Percentiles rank a stretch among this genome's conserved stretches.
These are phyloP conservation scores for Pterocles gutturalis DNA, from an alignment of 2,113 vertebrate genomes.

Conservation along the genomic window DNA sequence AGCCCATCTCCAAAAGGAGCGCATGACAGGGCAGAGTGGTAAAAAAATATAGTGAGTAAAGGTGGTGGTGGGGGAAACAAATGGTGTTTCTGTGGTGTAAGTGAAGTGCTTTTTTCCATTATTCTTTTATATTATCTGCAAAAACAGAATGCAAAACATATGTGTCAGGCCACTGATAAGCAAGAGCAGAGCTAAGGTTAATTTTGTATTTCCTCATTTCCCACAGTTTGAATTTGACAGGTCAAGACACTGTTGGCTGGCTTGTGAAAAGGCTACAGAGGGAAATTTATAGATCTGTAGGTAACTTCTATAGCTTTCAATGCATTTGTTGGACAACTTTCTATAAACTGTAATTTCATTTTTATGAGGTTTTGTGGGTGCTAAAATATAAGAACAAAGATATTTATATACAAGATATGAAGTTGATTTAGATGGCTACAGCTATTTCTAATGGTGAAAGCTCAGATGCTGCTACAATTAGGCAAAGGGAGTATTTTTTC, in stretches of 20 bases:
- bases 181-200: not conserved
- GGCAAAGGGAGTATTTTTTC: not conserved
- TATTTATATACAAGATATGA: not conserved
- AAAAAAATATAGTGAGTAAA: not conserved
- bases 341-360: not conserved
- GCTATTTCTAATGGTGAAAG: not conserved
- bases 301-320: not conserved
- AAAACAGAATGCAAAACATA: not conserved
- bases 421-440: not conserved
- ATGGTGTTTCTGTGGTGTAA: not conserved
- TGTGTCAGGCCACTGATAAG: not conserved
- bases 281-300: not conserved
- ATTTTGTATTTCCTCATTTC: not conserved
- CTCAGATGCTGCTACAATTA: not conserved
- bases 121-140: not conserved
- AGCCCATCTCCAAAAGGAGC: constrained; percentile 24
- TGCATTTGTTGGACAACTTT: not conserved
- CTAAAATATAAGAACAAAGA: not conserved
- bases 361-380: not conserved
- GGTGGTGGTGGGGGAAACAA: not conserved
- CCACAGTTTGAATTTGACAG: not conserved
- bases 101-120: not conserved
- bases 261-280: not conserved
- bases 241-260: not conserved
- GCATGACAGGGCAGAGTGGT: not conserved